Base-by-base conservation (phyloP, 1,140 invertebrate species). In the Leptestheria dahalacensis region DNA sequence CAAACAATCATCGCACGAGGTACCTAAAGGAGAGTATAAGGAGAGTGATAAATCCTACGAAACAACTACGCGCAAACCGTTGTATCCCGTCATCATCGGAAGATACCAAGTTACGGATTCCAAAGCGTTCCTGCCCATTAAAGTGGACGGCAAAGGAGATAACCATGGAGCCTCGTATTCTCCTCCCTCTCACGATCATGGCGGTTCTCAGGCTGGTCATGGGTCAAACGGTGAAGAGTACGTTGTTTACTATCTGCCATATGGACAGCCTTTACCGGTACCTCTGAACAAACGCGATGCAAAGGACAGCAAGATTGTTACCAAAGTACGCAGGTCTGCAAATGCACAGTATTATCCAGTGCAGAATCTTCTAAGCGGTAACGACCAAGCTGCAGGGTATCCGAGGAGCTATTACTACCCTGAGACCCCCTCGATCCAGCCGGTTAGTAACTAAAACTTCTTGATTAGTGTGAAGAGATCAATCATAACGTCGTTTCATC, bases 61-160 rank as follows among this genome's bases (percentile, higher is more conserved):
- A 41, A 6, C 6, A 6, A 41, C 33, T 41, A 41, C 33, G 6
- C 33, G 33, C 15, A 41, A 41, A 15, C 33, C 33, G 33, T 15
- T 41, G 33, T 62, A 62, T 29, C 61, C 61, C 9, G 61, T 62
- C 9, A 62, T 62, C 47, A 62, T 62, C 33, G 61, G 61, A 6
- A 24, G 61, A 29, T 62, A 62, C 48, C 61, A 62, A 29, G 61
- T 62, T 4, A 62, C 61, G 10, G 54, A 57, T 41, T 62, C 61
- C 12, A 49, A 57, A 15, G 61, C 61, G n/a, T 62, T 62, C 28
- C 24, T 62, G 24, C 61, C 61, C 11, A 51, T 48, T 12, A 51
- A 57, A 29, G 61, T 62, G n/a, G 49, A 23, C 21, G 49, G 47
- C 25, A 41, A 41, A 15, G 33, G 33, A 41, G 15, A 41, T 15